Evolutionary conservation across 2,113 vertebrate species (phyloP), one percentile per base, ranked within the genome.

Genomic region (Channa maculata): DNA sequence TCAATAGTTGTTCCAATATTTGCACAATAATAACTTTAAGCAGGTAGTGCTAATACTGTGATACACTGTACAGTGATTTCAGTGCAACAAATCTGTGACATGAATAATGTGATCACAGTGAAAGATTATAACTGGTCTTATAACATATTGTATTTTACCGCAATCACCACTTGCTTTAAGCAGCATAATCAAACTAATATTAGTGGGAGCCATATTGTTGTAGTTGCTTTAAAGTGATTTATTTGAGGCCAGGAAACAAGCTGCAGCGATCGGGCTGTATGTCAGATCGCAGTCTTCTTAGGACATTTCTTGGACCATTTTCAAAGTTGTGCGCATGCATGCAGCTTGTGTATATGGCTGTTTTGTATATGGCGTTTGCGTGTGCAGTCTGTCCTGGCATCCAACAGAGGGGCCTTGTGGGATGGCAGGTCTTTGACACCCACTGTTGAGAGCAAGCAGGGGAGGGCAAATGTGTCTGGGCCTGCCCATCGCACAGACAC

Each of bases 391-490:
- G 61, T 86, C 73, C 86, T 82, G 74, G 81, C 88, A 84, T 86
- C 87, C 64, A 71, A 91, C 81, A 86, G 77, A 77, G 88, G 77
- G 82, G 83, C 82, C 84, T 84, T 87, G 75, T 84, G 86, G 86
- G 89, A 89, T 86, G 88, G 89, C 87, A 92, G 80, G 87, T 91
- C 92, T 89, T 88, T 92, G 86, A 93, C 92, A 90, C 90, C 79
- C 80, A 74, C 77, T 65, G 80, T 82, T 38, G 84, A 89, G 86
- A 77, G 83, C 72, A 54, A 88, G 77, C 71, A 71, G 75, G 80
- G 79, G 83, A 86, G 85, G 88, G 80, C 71, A 60, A 88, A 85
- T 91, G 90, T 82, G 89, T 88, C 89, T 85, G 68, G 82, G 86
- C 82, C 87, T 86, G 86, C 89, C 85, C 86, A 77, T 80, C 87